Evolutionary conservation across 2,888 invertebrate genomes (phyloP), one percentile per base, ranked within the genome.

Genomic region (Hemithea aestivaria): DNA sequence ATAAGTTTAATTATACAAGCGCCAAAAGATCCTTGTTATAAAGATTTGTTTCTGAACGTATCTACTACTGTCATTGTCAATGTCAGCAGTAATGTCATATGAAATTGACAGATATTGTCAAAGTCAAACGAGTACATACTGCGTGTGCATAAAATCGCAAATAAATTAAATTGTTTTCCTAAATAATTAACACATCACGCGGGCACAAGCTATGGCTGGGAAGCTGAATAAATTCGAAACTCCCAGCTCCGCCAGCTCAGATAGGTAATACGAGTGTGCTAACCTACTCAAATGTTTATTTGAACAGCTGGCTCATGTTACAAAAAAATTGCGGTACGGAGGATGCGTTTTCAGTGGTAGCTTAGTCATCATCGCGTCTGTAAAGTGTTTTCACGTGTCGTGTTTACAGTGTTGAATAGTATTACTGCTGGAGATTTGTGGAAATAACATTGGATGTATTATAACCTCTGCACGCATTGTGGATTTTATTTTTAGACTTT

Each of bases 231-330:
- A 90, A 73, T 91, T 93, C 66, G 95, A 95, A 83, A 94, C 94
- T 54, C 94, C 95, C 59, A 96, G 96, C 74, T 96, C 96, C 44
- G 96, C 95, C 51, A 96, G 96, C 82, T 96, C 96, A 49, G 96
- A 96, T 88, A 95, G 95, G 95, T 95, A 92, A 84, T 73, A 57
- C 66, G 62, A 61, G 72, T 72, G 70, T 69, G 66, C 56, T 75
- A 73, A 73, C 68, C 66, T 72, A 59, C 60, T 55, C 48, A 55
- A 63, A 62, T 82, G 80, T 83, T 81, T 85, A 73, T 82, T 77
- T 79, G 66, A 68, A 75, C 85, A 85, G 84, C 84, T 84, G 84
- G 75, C 65, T 66, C 51, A 59, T 69, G 71, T 74, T 71, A 70
- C 71, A 70, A 72, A 71, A 16, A 64, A 66, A 66, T 53, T 66